phyloP scores from a whole-genome alignment of 2,797 vertebrate species.

The Pseudochirops cupreus region DNA sequence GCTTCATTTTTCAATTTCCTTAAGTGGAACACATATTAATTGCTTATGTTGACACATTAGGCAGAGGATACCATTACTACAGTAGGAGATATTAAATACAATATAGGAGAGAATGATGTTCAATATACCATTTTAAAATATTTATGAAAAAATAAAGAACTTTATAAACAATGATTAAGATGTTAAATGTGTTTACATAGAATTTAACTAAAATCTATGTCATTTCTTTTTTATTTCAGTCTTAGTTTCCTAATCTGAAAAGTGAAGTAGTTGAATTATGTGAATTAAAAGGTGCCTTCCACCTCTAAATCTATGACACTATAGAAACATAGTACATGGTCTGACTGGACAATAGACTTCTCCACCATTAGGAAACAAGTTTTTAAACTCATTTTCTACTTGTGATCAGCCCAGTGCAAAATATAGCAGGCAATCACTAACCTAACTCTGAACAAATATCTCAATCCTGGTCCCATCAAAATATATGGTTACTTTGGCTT shows the following conservation, averaged over 20 bases:
- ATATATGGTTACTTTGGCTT: neutral
- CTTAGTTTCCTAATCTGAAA: neutral
- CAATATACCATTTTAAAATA: neutral
- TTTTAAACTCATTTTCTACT: neutral
- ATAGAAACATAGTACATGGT: neutral
- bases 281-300: neutral
- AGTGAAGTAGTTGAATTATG: neutral
- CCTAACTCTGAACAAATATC: neutral
- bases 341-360: neutral
- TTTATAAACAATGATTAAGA: slow-evolving; percentile 58
- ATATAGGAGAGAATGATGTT: neutral
- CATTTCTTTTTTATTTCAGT: neutral
- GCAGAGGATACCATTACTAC: neutral
- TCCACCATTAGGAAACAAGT: neutral
- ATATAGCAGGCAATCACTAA: neutral
- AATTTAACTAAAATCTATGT: neutral
- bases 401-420: neutral
- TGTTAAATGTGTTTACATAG: neutral
- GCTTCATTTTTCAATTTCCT: neutral
- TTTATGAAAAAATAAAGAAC: neutral
- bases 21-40: neutral
- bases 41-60: neutral
- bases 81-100: neutral
- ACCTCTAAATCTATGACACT: neutral
- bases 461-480: neutral